phyloP scores from a whole-genome alignment of 2,113 vertebrate species.

The Prunella fulvescens region DNA sequence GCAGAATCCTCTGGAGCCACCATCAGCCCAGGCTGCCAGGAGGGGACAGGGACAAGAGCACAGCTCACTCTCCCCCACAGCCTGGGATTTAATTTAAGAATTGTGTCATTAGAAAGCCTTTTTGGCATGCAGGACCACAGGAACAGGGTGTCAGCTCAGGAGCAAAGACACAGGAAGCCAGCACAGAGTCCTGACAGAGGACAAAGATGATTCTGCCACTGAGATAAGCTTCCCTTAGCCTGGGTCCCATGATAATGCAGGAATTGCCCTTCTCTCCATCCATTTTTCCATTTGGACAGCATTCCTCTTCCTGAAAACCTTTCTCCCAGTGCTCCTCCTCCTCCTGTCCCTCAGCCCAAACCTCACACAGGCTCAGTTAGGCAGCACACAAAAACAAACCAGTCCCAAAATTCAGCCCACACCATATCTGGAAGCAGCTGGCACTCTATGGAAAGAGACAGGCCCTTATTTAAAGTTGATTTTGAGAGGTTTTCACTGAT shows the following conservation, averaged over 20 bases:
- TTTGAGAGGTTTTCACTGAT: neutral
- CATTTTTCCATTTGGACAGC: neutral
- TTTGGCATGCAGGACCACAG: neutral
- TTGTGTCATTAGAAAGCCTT: neutral
- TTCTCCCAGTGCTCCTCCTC: neutral
- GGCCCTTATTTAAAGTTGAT: neutral
- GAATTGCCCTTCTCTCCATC: neutral
- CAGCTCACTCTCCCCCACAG: accelerated
- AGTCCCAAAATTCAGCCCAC: neutral
- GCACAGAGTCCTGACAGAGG: neutral
- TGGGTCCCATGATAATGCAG: accelerated
- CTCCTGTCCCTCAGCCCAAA: neutral
- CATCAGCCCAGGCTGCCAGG: neutral
- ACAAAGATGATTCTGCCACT: neutral
- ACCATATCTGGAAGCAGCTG: neutral
- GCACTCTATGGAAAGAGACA: neutral
- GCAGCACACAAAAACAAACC: neutral
- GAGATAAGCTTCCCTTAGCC: neutral
- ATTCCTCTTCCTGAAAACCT: neutral
- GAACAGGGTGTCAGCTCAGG: neutral
- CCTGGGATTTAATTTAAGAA: neutral
- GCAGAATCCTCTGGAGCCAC: neutral
- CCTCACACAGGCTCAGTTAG: neutral
- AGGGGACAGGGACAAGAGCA: neutral
- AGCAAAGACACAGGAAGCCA: neutral